Evolutionary conservation across 2,113 vertebrate genomes (phyloP).

Genomic region (Echinops telfairi): DNA sequence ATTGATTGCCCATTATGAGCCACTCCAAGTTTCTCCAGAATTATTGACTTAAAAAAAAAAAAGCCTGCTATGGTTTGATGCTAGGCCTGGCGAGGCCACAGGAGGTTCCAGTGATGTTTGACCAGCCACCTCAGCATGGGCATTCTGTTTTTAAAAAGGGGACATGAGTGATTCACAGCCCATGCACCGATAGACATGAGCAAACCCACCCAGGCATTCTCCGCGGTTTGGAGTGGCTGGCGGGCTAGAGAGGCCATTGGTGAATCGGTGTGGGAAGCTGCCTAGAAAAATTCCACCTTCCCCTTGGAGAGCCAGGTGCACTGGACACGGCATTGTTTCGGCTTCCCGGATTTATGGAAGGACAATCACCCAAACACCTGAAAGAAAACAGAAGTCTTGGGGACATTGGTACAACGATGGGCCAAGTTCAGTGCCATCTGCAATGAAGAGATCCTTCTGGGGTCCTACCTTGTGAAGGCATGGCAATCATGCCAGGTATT

Average conservation of each 20-base stretch:
- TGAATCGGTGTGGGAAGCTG: constrained; percentile 33
- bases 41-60: not conserved
- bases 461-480: not conserved
- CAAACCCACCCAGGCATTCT: not conserved
- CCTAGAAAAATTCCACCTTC: constrained; percentile 25
- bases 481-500: not conserved
- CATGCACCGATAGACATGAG: constrained; percentile 49
- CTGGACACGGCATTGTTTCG: constrained; percentile 65
- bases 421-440: constrained; percentile 69
- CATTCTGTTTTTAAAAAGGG: constrained; percentile 60
- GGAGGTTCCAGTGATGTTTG: constrained; percentile 12
- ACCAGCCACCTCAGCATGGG: constrained; percentile 51
- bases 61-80: not conserved
- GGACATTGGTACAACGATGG: constrained; percentile 58
- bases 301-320: constrained; percentile 1
- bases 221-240: not conserved
- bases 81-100: not conserved
- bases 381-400: constrained; percentile 73
- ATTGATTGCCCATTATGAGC: not conserved
- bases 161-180: constrained; percentile 10
- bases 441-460: constrained; percentile 2
- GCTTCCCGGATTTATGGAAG: constrained; percentile 51
- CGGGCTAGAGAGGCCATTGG: constrained; percentile 22
- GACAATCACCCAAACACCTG: constrained; percentile 54
- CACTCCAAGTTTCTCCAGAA: constrained; percentile 18